Evolutionary conservation across 2,888 invertebrate genomes (phyloP).

Genomic region (Creontiades dilutus): DNA sequence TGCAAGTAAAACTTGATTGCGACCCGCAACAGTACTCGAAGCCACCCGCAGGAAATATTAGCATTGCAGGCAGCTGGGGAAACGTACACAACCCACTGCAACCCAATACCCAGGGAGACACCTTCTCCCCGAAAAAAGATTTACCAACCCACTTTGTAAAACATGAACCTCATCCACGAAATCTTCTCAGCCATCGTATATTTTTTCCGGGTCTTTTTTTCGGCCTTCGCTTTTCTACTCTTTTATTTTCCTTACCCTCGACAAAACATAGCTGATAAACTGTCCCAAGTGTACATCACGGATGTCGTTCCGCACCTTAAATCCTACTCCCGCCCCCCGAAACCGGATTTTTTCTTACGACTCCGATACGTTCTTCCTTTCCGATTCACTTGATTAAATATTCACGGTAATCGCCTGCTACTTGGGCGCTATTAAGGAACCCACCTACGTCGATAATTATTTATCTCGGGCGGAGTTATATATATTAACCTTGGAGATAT

Average conservation of each 20-base stretch:
- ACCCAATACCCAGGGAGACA: background rate
- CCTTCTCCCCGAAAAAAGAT: conserved; percentile 3
- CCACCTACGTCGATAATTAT: conserved; percentile 42
- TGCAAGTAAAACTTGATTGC: background rate
- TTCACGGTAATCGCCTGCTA: conserved; percentile 36
- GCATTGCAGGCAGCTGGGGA: conserved; percentile 12
- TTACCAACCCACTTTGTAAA: conserved; percentile 35
- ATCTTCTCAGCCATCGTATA: background rate
- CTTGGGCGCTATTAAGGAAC: conserved; percentile 18
- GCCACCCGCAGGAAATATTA: background rate
- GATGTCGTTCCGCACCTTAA: conserved; percentile 32
- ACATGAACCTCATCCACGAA: conserved; percentile 17
- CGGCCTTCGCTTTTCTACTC: background rate
- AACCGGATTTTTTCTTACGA: background rate
- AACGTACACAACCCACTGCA: conserved; percentile 18
- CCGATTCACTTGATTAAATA: conserved; percentile 28
- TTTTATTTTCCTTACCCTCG: background rate
- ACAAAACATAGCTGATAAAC: conserved; percentile 33
- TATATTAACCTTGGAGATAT: background rate
- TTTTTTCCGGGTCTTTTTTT: background rate
- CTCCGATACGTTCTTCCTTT: conserved; percentile 20
- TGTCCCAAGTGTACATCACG: conserved; percentile 31
- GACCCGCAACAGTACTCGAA: background rate
- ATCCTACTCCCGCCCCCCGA: background rate
- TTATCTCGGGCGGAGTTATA: conserved; percentile 11